Evolutionary conservation across 1,140 invertebrate species (phyloP), one percentile per base, ranked within the genome.

Genomic region (Drosophila littoralis): DNA sequence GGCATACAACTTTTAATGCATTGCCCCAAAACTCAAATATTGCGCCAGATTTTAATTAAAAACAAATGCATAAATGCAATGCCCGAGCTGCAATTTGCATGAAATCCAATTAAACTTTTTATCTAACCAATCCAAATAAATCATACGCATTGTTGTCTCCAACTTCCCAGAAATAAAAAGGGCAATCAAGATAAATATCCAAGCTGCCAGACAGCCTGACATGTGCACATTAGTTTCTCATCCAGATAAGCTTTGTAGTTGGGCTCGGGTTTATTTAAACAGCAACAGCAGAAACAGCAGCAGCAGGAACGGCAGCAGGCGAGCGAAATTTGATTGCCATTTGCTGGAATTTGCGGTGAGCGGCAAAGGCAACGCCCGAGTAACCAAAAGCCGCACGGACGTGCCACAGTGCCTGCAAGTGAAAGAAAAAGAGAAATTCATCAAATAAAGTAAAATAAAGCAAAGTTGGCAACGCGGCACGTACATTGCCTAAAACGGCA

Each of bases 41-140:
- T 12, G 45, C 55, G 35, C 8, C 58, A 15, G 57, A 60, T 78
- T 85, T 71, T 86, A 83, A 86, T 83, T 88, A 88, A 86, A 86
- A 79, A 65, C 69, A 77, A 84, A 85, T 84, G 79, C 81, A 85
- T 68, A 63, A 78, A 76, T 74, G 42, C 15, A 33, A 38, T 38
- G 61, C 35, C 22, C 32, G 8, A 28, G 17, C 17, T 63, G 52
- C 75, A 76, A 88, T 82, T 86, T 88, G 68, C 83, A 82, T 88
- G 83, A 54, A 88, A 89, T 83, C 86, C 83, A 88, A 89, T 88
- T 88, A 75, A 88, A 88, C 68, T 88, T 88, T 82, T 88, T 84
- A 85, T 84, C 81, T 59, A 45, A 35, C 42, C 42, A 33, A 43
- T 6, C 17, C 8, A 54, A 63, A 80, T 89, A 80, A 88, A 89